These are phyloP conservation scores for Coremacera marginata DNA, from an alignment of 2,888 invertebrate species.

Conservation along the genomic window DNA sequence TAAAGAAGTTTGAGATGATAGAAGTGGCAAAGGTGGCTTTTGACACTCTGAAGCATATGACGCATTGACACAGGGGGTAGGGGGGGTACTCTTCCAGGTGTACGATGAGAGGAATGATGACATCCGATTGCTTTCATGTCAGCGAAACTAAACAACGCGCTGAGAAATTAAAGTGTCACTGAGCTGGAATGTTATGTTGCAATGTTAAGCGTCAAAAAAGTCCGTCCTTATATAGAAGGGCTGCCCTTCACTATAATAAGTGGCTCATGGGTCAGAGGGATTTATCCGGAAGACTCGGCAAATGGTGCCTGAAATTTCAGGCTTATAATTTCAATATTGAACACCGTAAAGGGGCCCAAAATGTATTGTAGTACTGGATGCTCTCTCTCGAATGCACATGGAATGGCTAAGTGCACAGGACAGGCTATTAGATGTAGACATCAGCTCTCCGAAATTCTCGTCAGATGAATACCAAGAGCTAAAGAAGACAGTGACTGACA, in stretches of 20 bases:
- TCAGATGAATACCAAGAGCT: not conserved
- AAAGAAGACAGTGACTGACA: not conserved
- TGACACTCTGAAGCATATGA: not conserved
- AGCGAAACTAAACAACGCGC: too few species aligned
- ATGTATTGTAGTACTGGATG: slow-evolving; percentile 22
- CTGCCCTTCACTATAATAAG: slow-evolving; percentile 42
- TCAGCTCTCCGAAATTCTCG: not conserved
- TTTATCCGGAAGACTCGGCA: not conserved
- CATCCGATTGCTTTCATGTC: too few species aligned
- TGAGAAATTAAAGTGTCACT: too few species aligned
- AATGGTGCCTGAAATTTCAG: not conserved
- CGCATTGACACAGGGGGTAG: not conserved
- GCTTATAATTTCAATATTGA: too few species aligned
- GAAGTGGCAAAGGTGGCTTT: not conserved
- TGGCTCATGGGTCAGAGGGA: not conserved
- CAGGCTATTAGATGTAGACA: not conserved
- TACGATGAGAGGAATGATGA: not conserved
- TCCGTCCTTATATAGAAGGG: slow-evolving; percentile 45
- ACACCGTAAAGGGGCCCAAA: too few species aligned
- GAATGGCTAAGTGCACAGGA: not conserved
- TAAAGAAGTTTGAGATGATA: too few species aligned
- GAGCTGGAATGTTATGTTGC: too few species aligned
- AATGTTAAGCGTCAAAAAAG: slow-evolving; percentile 22
- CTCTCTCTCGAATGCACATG: not conserved
- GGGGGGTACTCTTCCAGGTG: not conserved